A percentile compares a stretch with the other conserved stretches of the same genome.
Evolutionary conservation across 92 coral and sea anemone species (phyloP).

Genomic region (Epizoanthus illoricatus): DNA sequence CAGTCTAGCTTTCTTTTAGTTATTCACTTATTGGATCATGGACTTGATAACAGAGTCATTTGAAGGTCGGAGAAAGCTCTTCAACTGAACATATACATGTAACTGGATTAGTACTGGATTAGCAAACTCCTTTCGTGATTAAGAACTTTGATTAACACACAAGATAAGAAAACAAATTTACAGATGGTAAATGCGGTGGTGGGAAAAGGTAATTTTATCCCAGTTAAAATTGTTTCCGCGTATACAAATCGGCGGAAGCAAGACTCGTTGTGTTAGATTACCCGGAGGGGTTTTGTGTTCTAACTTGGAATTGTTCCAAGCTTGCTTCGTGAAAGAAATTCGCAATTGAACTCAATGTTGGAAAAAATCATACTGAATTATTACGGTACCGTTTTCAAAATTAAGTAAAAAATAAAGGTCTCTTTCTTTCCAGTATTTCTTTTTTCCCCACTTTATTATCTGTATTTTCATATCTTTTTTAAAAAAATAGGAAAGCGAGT

Average conservation of each 20-base stretch:
- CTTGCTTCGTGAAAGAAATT: background rate
- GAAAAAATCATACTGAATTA: no score
- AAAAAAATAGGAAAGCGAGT: no score
- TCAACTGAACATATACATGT: slow-evolving; percentile 11
- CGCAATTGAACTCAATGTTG: no score
- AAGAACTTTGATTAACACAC: slow-evolving; percentile 28
- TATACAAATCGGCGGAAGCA: slow-evolving; percentile 32
- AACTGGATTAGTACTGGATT: slow-evolving; percentile 38
- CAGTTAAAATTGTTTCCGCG: slow-evolving; percentile 37
- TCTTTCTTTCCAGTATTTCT: no score
- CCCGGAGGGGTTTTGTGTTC: background rate
- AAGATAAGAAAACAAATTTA: slow-evolving; percentile 31
- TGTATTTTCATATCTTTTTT: no score
- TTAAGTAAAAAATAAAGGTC: no score
- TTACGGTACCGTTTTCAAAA: no score
- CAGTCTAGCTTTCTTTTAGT: no score
- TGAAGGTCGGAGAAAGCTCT: slow-evolving; percentile 8
- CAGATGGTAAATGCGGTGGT: slow-evolving; percentile 37
- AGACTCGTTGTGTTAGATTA: background rate
- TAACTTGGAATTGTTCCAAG: slow-evolving; percentile 5
- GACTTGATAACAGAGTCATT: background rate
- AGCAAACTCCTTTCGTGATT: slow-evolving; percentile 33
- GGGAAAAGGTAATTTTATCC: slow-evolving; percentile 23
- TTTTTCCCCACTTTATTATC: no score
- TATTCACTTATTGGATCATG: no score